These are phyloP conservation scores for Leguminivora glycinivorella DNA, from an alignment of 1,140 invertebrate genomes.

Conservation along the genomic window DNA sequence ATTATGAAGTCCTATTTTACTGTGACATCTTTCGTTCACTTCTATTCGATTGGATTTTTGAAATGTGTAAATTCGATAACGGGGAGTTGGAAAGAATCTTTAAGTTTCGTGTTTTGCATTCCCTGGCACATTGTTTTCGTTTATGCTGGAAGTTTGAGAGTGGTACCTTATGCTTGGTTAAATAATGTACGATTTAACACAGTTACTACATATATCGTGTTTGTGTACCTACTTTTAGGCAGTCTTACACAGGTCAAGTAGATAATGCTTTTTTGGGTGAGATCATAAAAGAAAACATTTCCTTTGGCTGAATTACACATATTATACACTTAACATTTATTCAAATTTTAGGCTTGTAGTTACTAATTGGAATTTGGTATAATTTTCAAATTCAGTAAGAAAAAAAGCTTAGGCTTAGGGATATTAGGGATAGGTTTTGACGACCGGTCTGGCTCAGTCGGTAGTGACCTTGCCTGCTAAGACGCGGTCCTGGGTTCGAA, in stretches of 20 bases:
- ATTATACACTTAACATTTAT: too few species aligned
- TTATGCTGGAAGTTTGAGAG: not conserved
- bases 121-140: not conserved
- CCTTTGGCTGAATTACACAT: too few species aligned
- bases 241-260: not conserved
- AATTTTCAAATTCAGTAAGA: too few species aligned
- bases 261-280: too few species aligned
- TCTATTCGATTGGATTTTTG: constrained; percentile 67
- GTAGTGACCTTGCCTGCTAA: too few species aligned
- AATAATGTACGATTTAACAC: not conserved
- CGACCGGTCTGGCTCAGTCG: too few species aligned
- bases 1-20: constrained; percentile 70
- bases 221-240: not conserved
- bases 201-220: not conserved
- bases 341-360: too few species aligned
- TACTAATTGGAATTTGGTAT: too few species aligned
- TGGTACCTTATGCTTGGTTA: not conserved
- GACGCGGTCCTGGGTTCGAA: too few species aligned
- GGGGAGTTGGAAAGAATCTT: constrained; percentile 39
- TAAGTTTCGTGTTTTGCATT: constrained; percentile 6
- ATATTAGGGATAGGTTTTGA: too few species aligned
- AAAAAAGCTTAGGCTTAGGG: too few species aligned
- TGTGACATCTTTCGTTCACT: constrained; percentile 69
- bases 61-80: constrained; percentile 73
- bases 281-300: too few species aligned